phyloP scores from a whole-genome alignment of 2,797 vertebrate species.

The Anabas testudineus region DNA sequence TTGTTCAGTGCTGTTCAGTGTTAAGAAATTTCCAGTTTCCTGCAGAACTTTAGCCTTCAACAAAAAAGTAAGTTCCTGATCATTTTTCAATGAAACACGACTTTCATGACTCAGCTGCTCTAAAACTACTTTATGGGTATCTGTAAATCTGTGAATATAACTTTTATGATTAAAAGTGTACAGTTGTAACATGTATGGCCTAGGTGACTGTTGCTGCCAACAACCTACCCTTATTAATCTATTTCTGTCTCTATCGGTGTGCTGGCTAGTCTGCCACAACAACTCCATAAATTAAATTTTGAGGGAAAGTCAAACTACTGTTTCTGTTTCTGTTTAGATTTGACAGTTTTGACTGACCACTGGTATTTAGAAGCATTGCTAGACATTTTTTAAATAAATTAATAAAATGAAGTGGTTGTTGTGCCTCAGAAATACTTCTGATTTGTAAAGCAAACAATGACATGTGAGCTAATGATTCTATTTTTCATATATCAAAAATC shows the following conservation, averaged over 20 bases:
- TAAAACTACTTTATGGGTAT: constrained; percentile 7
- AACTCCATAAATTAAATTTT: not conserved
- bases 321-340: not conserved
- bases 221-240: not conserved
- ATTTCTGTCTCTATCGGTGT: not conserved
- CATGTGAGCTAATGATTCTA: not conserved
- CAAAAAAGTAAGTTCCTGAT: not conserved
- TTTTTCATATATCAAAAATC: not conserved
- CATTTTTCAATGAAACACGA: not conserved
- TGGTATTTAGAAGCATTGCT: too few relatives aligned
- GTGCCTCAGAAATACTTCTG: too few relatives aligned
- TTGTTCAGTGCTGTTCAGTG: not conserved
- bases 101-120: constrained; percentile 7
- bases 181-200: not conserved
- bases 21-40: constrained; percentile 6
- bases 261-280: not conserved
- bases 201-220: not conserved
- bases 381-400: too few relatives aligned
- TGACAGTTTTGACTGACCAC: not conserved
- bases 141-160: constrained; percentile 11
- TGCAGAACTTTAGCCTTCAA: too few relatives aligned
- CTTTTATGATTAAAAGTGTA: constrained; percentile 11
- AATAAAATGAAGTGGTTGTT: too few relatives aligned
- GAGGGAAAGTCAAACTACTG: not conserved
- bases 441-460: not conserved